phyloP scores from a whole-genome alignment of 2,888 invertebrate species.

The Candidula unifasciata region DNA sequence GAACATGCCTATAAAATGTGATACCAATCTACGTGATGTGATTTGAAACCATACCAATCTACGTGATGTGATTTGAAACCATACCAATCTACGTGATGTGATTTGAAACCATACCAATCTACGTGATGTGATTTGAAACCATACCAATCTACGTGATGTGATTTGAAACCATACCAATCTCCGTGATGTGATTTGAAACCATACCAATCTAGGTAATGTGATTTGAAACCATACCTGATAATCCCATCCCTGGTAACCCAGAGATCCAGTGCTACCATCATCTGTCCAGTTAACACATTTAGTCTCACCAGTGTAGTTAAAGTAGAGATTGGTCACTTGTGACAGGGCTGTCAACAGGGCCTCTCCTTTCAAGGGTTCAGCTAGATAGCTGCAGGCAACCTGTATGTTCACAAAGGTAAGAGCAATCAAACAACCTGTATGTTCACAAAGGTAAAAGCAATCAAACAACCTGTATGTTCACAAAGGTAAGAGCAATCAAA shows the following conservation, averaged over 20 bases:
- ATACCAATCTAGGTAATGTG: too few relatives aligned
- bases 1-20: too few relatives aligned
- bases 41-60: too few relatives aligned
- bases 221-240: slow-evolving; percentile 83
- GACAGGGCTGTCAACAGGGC: slow-evolving; percentile 83
- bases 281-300: slow-evolving; percentile 84
- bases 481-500: too few relatives aligned
- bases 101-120: too few relatives aligned
- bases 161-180: slow-evolving; percentile 78
- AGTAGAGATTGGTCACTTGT: slow-evolving; percentile 85
- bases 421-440: too few relatives aligned
- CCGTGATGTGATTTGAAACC: too few relatives aligned
- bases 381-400: slow-evolving; percentile 81
- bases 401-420: slow-evolving; percentile 65
- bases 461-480: too few relatives aligned
- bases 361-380: slow-evolving; percentile 79
- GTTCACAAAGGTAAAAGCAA: too few relatives aligned
- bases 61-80: background rate
- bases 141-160: slow-evolving; percentile 78
- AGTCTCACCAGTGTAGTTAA: slow-evolving; percentile 87
- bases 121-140: background rate
- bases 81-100: too few relatives aligned
- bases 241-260: slow-evolving; percentile 87
- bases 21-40: too few relatives aligned
- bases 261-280: slow-evolving; percentile 76